phyloP scores from a whole-genome alignment of 2,888 invertebrate species.

The Cosmorhoe ocellata region DNA sequence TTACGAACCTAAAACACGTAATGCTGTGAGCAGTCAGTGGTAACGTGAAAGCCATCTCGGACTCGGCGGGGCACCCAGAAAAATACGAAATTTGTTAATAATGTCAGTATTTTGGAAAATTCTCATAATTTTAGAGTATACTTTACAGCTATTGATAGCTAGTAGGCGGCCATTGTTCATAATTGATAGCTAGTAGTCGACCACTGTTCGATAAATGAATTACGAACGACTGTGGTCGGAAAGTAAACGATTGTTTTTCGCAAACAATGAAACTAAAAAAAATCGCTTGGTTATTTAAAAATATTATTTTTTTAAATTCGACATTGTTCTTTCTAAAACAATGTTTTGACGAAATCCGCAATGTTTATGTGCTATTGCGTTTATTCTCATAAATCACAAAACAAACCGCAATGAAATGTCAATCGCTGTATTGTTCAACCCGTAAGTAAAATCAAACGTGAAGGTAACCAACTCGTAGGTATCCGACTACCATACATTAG shows the following conservation, averaged over 20 bases:
- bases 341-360: slow-evolving; percentile 17
- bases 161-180: no score
- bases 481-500: slow-evolving; percentile 47
- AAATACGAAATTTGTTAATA: slow-evolving; percentile 60
- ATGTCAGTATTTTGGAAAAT: slow-evolving; percentile 34
- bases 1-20: slow-evolving; percentile 79
- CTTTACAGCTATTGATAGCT: no score
- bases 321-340: not conserved
- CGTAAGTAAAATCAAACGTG: slow-evolving; percentile 11
- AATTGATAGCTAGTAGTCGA: no score
- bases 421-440: slow-evolving; percentile 66
- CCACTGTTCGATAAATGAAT: no score
- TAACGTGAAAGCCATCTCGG: slow-evolving; percentile 68
- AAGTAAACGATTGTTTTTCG: no score
- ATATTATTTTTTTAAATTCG: no score
- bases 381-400: slow-evolving; percentile 19
- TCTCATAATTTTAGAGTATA: no score
- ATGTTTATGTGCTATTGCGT: slow-evolving; percentile 7
- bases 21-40: slow-evolving; percentile 74
- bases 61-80: slow-evolving; percentile 69
- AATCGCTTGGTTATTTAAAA: no score
- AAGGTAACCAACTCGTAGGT: not conserved
- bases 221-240: no score
- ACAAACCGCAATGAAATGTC: slow-evolving; percentile 47
- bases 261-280: no score